Base-by-base conservation (phyloP, 2,113 vertebrate species). In the Labrus mixtus region DNA sequence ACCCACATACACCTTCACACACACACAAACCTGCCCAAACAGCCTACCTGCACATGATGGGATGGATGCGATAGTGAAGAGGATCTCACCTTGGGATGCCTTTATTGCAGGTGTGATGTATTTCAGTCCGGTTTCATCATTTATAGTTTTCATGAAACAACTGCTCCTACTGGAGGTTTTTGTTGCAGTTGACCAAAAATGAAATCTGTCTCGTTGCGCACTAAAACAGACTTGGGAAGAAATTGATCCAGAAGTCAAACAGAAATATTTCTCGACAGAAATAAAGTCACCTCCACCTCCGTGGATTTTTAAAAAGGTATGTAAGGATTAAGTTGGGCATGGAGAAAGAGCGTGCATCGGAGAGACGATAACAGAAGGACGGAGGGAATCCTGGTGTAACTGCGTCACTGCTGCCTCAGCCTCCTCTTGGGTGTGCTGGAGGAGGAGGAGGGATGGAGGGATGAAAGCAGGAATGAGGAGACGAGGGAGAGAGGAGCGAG, bases 331-430 rank as follows among this genome's bases (percentile, higher is more conserved):
- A 16, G 50, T 37, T 37, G 62, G 62, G 7, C 6, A 5, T 67
- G 73, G 85, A 70, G 78, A 89, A 75, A 85, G 56, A 19, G 67
- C 37, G 2, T 0, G 23, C 53, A 68, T 62, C 61, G 68, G 43
- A 70, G 68, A 33, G 71, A 29, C 19, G 19, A 19, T 29, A 59
- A 37, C 41, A 54, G 29, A 73, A 16, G 72, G 63, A 71, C 71
- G 20, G 84, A 89, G 91, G 92, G 91, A 92, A 93, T 90, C 92
- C 92, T 93, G 78, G 73, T 86, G 83, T 64, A 84, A 66, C 68
- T 93, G 91, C 91, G 92, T 93, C 92, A 93, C 82, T 84, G 84
- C 86, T 82, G 72, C 90, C 84, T 87, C 76, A 39, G 78, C 65
- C 79, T 76, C 57, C 76, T 83, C 87, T 87, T 79, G 1, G 68